Evolutionary conservation across 2,888 invertebrate species (phyloP).

Genomic region (Dolichomitus sp.): DNA sequence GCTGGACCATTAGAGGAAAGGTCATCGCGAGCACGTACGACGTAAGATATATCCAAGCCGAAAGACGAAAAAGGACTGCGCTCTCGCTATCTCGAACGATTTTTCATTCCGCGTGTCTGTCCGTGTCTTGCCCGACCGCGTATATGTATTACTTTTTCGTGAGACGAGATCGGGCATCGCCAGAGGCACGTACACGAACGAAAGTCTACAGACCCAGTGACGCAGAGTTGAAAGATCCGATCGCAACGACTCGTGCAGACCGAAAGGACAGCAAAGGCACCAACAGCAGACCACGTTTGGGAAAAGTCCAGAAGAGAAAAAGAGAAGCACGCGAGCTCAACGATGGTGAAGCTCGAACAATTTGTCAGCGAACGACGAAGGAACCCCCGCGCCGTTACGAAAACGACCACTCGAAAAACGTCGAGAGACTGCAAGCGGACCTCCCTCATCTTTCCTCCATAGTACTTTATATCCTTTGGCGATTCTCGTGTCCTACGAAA

Average conservation of each 20-base stretch:
- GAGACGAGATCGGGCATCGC: conserved; percentile 61
- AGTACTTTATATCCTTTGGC: conserved; percentile 33
- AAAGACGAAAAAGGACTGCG: conserved; percentile 54
- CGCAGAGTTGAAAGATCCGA: conserved; percentile 51
- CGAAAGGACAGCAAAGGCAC: conserved; percentile 15
- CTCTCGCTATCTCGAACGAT: conserved; percentile 60
- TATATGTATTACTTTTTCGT: conserved; percentile 14
- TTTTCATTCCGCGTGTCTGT: conserved; percentile 62
- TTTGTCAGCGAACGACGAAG: conserved; percentile 74
- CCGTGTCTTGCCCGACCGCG: conserved; percentile 4
- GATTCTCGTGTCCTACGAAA: conserved; percentile 58
- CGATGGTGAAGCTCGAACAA: conserved; percentile 76
- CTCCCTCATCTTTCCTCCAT: conserved; percentile 32
- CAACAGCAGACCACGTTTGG: conserved; percentile 33
- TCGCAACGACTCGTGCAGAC: conserved; percentile 44
- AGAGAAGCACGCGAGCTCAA: conserved; percentile 1
- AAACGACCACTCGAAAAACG: conserved; percentile 41
- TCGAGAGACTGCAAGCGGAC: conserved; percentile 38
- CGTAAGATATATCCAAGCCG: conserved; percentile 11
- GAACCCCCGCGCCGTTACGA: conserved; percentile 48
- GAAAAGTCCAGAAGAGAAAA: conserved; percentile 54
- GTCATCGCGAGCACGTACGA: conserved; percentile 56
- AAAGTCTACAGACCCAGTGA: conserved; percentile 23
- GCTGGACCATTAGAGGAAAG: conserved; percentile 66
- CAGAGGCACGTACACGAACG: conserved; percentile 55